phyloP scores from a whole-genome alignment of 1,140 invertebrate genomes.

The Drosophila sproati region DNA sequence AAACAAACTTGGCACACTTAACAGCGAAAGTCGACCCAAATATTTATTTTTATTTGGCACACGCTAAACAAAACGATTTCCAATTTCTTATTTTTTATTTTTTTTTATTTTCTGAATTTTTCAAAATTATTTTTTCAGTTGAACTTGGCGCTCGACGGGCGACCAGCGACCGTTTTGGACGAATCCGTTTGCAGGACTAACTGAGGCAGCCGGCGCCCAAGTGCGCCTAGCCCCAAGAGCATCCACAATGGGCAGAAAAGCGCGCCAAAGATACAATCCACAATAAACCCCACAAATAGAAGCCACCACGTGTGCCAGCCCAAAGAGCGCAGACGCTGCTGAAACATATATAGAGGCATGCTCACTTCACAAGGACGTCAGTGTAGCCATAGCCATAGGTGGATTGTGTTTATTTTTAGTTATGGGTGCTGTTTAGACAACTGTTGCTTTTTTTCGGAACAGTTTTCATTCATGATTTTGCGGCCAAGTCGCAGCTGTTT shows the following conservation, averaged over 20 bases:
- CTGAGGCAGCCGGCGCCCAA: constrained; percentile 27
- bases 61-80: neutral
- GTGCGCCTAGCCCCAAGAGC: constrained; percentile 15
- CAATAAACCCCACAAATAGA: constrained; percentile 36
- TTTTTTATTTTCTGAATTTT: neutral
- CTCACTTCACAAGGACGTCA: neutral
- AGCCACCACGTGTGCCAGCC: constrained; percentile 41
- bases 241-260: constrained; percentile 41
- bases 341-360: neutral
- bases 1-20: constrained; percentile 31
- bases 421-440: constrained; percentile 19
- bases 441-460: constrained; percentile 35
- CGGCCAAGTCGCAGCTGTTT: neutral
- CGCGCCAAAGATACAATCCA: constrained; percentile 43
- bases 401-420: neutral
- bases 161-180: constrained; percentile 47
- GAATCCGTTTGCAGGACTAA: constrained; percentile 60
- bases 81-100: constrained; percentile 1
- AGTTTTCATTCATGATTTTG: constrained; percentile 52
- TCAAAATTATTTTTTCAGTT: constrained; percentile 6
- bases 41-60: constrained; percentile 20
- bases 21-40: constrained; percentile 19
- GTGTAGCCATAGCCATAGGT: neutral
- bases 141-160: constrained; percentile 2
- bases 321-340: constrained; percentile 33